Evolutionary conservation across 2,797 vertebrate genomes (phyloP).

Genomic region (Oryzias sinensis): DNA sequence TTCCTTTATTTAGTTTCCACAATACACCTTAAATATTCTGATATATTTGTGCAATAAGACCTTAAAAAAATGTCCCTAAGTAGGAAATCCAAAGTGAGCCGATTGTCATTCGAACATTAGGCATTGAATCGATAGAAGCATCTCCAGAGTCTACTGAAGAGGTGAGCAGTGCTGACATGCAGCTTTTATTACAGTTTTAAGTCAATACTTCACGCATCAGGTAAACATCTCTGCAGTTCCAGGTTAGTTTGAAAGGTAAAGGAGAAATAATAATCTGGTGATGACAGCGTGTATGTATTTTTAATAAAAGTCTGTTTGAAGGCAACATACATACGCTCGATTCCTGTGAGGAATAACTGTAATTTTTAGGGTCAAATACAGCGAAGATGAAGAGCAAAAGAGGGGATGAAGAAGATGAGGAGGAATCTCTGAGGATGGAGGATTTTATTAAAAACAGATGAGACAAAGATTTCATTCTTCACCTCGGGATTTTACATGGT

Average conservation of each 20-base stretch:
- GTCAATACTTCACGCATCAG: not conserved
- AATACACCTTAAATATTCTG: too few relatives aligned
- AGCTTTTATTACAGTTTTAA: constrained; percentile 1
- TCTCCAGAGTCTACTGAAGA: not conserved
- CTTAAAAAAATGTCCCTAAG: too few relatives aligned
- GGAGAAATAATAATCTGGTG: not conserved
- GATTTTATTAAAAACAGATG: constrained; percentile 59
- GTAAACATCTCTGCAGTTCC: not conserved
- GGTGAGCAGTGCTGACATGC: not conserved
- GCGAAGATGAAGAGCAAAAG: constrained; percentile 14
- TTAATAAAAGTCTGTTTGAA: constrained; percentile 1
- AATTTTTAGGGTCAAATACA: constrained; percentile 16
- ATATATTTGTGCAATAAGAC: too few relatives aligned
- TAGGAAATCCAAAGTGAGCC: too few relatives aligned
- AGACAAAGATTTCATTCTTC: constrained; percentile 39
- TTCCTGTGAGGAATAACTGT: too few relatives aligned
- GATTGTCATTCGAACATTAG: too few relatives aligned
- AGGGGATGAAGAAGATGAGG: constrained; percentile 18
- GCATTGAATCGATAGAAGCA: not conserved
- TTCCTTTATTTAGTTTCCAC: too few relatives aligned
- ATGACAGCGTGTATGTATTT: not conserved
- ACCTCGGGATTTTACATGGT: constrained; percentile 46
- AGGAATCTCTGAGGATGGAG: constrained; percentile 44
- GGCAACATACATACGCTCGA: too few relatives aligned
- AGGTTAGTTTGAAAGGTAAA: not conserved